Percentiles rank a stretch among this genome's conserved stretches.
Evolutionary conservation across 2,888 invertebrate species (phyloP).

Genomic region (Thelaira solivaga): DNA sequence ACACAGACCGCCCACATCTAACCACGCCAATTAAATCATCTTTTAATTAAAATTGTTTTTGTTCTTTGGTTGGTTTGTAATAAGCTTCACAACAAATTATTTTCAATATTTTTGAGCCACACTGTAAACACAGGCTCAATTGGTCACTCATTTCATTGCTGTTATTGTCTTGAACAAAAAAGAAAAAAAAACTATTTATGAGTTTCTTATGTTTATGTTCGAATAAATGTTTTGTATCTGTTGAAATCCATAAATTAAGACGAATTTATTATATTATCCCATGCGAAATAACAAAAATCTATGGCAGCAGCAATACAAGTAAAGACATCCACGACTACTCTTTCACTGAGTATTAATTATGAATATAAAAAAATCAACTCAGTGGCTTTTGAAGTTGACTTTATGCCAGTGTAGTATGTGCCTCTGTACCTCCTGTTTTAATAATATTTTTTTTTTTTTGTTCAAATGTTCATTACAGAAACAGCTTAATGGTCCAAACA

Average conservation of each 20-base stretch:
- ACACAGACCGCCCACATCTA: too few species aligned
- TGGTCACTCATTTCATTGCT: not conserved
- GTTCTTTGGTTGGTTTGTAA: too few species aligned
- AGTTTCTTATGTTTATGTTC: conserved; percentile 51
- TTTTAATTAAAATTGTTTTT: too few species aligned
- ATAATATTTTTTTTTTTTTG: conserved; percentile 29
- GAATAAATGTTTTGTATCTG: conserved; percentile 52
- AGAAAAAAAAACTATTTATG: conserved; percentile 53
- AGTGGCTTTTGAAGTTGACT: not conserved
- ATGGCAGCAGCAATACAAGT: conserved; percentile 19
- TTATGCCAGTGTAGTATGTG: not conserved
- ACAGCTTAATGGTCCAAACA: conserved; percentile 49
- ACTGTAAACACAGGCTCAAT: conserved; percentile 6
- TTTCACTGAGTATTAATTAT: conserved; percentile 56
- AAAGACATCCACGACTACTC: conserved; percentile 40
- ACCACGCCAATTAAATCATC: too few species aligned
- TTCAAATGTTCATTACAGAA: conserved; percentile 51
- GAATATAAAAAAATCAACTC: conserved; percentile 25
- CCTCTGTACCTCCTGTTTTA: not conserved
- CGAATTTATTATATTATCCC: conserved; percentile 58
- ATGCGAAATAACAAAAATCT: conserved; percentile 41
- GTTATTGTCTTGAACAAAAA: conserved; percentile 37
- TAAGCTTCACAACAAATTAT: too few species aligned
- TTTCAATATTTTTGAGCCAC: not conserved
- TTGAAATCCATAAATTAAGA: conserved; percentile 60